Evolutionary conservation across 2,113 vertebrate species (phyloP).

Genomic region (Mormyrus lacerda): DNA sequence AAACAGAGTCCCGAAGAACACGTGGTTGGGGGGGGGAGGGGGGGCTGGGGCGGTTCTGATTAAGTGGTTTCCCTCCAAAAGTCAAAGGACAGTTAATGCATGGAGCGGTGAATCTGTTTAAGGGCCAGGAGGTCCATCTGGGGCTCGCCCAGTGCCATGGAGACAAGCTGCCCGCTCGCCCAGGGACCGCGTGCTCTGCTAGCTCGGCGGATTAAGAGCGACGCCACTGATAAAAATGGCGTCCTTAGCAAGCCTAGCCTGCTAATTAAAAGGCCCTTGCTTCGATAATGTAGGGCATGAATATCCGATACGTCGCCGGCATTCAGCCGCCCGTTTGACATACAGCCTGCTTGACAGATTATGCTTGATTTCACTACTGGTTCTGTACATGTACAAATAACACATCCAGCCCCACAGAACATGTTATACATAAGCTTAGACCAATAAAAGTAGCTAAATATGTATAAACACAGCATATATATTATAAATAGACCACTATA

Average conservation of each 20-base stretch:
- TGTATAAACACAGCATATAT: background rate
- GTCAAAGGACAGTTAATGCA: background rate
- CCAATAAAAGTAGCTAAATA: background rate
- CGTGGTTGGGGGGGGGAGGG: slow-evolving; percentile 25
- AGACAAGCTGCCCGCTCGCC: background rate
- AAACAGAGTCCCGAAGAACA: slow-evolving; percentile 46
- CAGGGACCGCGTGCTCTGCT: background rate
- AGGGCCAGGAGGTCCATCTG: background rate
- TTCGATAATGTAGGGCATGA: background rate
- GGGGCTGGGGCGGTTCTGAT: background rate
- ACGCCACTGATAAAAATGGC: background rate
- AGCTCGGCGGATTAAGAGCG: background rate
- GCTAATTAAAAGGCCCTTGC: background rate
- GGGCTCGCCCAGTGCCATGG: background rate
- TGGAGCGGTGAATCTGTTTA: background rate
- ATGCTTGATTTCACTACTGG: background rate
- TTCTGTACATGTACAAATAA: background rate
- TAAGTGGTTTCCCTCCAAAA: background rate
- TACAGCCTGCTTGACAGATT: background rate
- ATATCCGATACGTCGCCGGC: background rate
- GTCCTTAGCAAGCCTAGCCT: background rate
- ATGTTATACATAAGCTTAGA: background rate
- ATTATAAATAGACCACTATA: background rate
- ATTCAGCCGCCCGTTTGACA: background rate
- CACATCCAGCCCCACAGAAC: background rate